Percentiles rank a stretch among this genome's conserved stretches.
Evolutionary conservation across 1,140 invertebrate genomes (phyloP).

Genomic region (Sesamia nonagrioides): DNA sequence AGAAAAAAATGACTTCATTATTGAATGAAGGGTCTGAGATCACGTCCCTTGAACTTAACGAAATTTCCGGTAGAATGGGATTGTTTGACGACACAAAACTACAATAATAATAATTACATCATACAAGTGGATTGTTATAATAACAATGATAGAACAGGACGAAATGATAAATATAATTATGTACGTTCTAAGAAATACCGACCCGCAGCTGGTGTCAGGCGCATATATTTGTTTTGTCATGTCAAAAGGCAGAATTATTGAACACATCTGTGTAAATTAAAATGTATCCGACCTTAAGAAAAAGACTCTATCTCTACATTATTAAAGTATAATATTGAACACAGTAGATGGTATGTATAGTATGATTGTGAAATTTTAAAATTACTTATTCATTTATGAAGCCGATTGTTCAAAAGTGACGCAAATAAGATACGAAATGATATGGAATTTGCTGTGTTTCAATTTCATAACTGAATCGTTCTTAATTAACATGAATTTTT

Average conservation of each 20-base stretch:
- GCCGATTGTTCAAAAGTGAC: slow-evolving; percentile 20
- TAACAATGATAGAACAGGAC: slow-evolving; percentile 5
- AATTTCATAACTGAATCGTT: slow-evolving; percentile 10
- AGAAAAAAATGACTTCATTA: not conserved
- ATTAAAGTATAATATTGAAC: not conserved
- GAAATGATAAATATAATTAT: slow-evolving; percentile 22
- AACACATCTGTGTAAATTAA: slow-evolving; percentile 51
- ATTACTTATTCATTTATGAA: slow-evolving; percentile 26
- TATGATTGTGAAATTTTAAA: slow-evolving; percentile 20
- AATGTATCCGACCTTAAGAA: not conserved
- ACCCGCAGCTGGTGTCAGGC: slow-evolving; percentile 38
- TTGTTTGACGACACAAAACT: not conserved
- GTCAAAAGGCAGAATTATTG: slow-evolving; percentile 44
- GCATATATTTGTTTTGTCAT: slow-evolving; percentile 39
- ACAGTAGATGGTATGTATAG: not conserved
- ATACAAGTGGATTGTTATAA: slow-evolving; percentile 36
- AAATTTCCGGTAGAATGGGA: not conserved
- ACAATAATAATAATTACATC: slow-evolving; percentile 1
- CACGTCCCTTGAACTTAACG: not conserved
- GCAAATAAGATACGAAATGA: slow-evolving; percentile 27
- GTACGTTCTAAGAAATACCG: slow-evolving; percentile 43
- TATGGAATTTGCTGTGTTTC: slow-evolving; percentile 2
- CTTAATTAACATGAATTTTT: slow-evolving; percentile 28
- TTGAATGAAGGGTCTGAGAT: not conserved
- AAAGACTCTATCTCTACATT: not conserved